These are phyloP conservation scores for Hipparchia sbordonii DNA, from an alignment of 2,888 invertebrate genomes.

Conservation along the genomic window DNA sequence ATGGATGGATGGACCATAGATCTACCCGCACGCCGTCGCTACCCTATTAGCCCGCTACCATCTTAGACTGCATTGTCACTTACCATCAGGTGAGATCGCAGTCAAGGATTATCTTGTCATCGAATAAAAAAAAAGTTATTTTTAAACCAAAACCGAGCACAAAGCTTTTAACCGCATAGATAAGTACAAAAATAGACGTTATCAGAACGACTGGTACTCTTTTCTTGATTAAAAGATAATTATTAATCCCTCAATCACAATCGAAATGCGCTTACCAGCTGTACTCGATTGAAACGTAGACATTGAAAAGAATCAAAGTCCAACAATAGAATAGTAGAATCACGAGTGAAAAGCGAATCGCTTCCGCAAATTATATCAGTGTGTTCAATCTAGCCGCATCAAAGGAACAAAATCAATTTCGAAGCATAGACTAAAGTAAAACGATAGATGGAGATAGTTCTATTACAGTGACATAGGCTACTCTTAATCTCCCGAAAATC, in stretches of 20 bases:
- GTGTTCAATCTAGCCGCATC: slow-evolving; percentile 64
- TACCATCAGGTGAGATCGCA: too few relatives aligned
- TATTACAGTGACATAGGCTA: too few relatives aligned
- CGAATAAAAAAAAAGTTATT: background rate
- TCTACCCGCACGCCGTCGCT: too few relatives aligned
- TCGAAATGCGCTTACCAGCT: slow-evolving; percentile 24
- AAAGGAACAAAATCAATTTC: slow-evolving; percentile 77
- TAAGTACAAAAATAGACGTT: slow-evolving; percentile 1
- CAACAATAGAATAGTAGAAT: slow-evolving; percentile 37
- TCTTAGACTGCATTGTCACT: too few relatives aligned
- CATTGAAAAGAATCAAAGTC: slow-evolving; percentile 28
- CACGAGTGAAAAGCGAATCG: slow-evolving; percentile 53
- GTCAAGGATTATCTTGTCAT: too few relatives aligned
- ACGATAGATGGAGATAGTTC: background rate
- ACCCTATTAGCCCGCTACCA: too few relatives aligned
- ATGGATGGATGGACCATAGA: too few relatives aligned
- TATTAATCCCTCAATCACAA: slow-evolving; percentile 27
- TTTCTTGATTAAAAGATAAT: slow-evolving; percentile 22
- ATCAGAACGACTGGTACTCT: slow-evolving; percentile 9
- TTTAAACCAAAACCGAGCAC: background rate
- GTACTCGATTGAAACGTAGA: slow-evolving; percentile 28
- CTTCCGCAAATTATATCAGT: slow-evolving; percentile 70
- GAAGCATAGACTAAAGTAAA: slow-evolving; percentile 6
- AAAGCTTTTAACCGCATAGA: background rate
- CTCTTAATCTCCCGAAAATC: too few relatives aligned